Conservation (phyloP, 2,113 vertebrate genomes). For the human region DNA sequence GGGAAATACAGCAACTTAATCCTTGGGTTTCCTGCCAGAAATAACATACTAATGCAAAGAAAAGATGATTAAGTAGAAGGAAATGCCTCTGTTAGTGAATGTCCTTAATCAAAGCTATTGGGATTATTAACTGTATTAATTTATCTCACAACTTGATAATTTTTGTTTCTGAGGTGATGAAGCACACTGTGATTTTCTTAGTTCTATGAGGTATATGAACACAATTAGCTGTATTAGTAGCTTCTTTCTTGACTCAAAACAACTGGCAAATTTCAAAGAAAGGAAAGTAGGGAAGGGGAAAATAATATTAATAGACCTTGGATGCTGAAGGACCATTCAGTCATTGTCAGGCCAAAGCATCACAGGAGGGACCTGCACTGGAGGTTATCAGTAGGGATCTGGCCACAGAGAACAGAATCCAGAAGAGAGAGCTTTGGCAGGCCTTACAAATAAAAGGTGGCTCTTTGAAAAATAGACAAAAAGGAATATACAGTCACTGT, state of each 20-base stretch:
- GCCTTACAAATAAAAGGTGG: not conserved
- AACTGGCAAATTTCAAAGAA: not conserved
- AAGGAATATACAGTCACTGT: not conserved
- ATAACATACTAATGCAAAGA: constrained; percentile 48
- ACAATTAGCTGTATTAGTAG: not conserved
- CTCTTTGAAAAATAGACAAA: not conserved
- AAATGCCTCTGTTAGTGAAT: not conserved
- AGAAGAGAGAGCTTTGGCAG: not conserved
- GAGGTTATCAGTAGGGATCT: not conserved
- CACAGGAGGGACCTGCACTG: not conserved
- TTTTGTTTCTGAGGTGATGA: not conserved
- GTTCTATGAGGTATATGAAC: not conserved
- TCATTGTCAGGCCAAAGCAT: not conserved
- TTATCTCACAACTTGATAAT: constrained; percentile 37
- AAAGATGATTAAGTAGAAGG: constrained; percentile 21
- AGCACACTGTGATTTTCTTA: not conserved
- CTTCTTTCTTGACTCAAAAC: not conserved
- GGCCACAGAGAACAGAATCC: not conserved
- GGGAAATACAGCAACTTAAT: constrained; percentile 35
- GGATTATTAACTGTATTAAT: constrained; percentile 16
- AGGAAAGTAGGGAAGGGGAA: not conserved
- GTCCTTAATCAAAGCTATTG: not conserved
- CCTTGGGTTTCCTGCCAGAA: not conserved
- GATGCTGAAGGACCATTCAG: not conserved
- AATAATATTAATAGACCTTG: not conserved